Conservation (phyloP, 2,113 vertebrate species). For the Sceloporus tristichus region DNA sequence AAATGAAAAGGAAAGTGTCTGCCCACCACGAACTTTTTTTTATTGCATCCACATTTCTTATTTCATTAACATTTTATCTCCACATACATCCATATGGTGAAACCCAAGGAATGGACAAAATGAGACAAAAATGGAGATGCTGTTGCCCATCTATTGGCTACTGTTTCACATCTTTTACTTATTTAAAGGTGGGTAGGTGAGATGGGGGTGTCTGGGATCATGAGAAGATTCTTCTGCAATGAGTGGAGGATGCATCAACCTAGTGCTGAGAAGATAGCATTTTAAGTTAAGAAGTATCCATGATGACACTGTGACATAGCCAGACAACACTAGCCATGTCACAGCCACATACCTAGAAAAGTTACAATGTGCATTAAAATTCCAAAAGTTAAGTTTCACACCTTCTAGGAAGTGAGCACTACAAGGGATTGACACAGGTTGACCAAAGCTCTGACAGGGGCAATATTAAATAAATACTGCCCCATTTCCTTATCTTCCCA, state of each 20-base stretch:
- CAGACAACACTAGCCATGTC: neutral
- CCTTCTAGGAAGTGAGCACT: neutral
- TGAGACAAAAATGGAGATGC: neutral
- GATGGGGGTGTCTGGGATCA: neutral
- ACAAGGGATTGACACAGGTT: neutral
- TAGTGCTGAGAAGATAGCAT: neutral
- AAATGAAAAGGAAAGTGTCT: constrained; percentile 16
- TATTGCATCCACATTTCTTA: neutral
- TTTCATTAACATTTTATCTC: neutral
- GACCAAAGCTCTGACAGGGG: neutral
- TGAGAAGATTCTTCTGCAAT: neutral
- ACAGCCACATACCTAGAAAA: neutral
- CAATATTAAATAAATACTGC: neutral
- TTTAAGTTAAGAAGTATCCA: neutral
- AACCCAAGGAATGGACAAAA: constrained; percentile 46
- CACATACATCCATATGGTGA: neutral
- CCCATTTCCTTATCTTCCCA: neutral
- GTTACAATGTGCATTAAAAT: neutral
- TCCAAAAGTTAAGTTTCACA: neutral
- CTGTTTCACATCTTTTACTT: neutral
- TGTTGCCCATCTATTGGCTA: neutral
- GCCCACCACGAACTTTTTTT: neutral
- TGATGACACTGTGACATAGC: neutral
- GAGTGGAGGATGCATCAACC: neutral
- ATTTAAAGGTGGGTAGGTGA: neutral